Evolutionary conservation across 2,888 invertebrate genomes (phyloP), one percentile per base, ranked within the genome.

Genomic region (Flabesymbios commensalis): DNA sequence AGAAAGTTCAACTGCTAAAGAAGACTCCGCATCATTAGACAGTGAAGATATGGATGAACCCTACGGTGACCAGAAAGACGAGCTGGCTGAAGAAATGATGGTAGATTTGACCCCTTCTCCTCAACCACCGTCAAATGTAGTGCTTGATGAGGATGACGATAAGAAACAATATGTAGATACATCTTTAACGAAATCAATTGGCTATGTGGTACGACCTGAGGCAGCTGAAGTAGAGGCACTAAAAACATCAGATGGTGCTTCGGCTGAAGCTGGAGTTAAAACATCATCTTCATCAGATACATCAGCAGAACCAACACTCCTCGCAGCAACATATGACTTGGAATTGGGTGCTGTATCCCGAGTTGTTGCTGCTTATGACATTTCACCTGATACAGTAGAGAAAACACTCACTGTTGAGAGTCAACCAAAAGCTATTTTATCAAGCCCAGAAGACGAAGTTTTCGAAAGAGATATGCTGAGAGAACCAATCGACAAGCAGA

Each of bases 271-370:
- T 33, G 47, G 59, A 28, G 53, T 54, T 2, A 63, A 77, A 58
- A 78, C 78, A 36, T 80, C 81, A 24, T 77, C 80, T 5, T 79
- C 93, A 39, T 94, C 94, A 33, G 95, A 96, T 82, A 87, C 90
- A 29, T 94, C 94, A 0, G 95, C 95, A 51, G 81, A 81, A 62
- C 80, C 80, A 84, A 97, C 96, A 1, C 83, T 97, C 7, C 90
- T 97, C 10, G 93, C 94, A 17, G 94, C 96, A 1, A 90, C 91
- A 7, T 89, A 90, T 76, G 93, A 93, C 79, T 83, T 90, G 52
- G 83, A 83, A 57, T 75, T 79, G 43, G 83, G 83, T 24, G 75
- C 75, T 57, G 80, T 90, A 26, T 78, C 78, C n/a, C 74, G 77
- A 66, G 77, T 81, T 4, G 80, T 81, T 3, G 72, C 80, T n/a